Base-by-base conservation (phyloP, 2,888 invertebrate species). In the Caenorhabditis virilis region DNA sequence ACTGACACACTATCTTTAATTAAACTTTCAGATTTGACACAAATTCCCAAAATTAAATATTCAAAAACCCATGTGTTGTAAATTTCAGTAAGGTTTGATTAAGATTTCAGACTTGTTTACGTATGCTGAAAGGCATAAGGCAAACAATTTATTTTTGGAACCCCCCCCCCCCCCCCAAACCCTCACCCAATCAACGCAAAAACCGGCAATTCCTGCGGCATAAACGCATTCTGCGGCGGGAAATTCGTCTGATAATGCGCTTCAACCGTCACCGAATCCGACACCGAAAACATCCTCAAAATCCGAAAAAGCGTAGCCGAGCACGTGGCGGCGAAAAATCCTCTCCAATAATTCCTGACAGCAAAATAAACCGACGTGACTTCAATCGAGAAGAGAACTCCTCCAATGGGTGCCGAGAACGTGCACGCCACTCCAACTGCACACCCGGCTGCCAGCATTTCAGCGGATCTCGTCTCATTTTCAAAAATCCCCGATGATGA, bases 311-410 rank as follows among this genome's bases (percentile, higher is more conserved):
- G 91, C 27, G 95, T 91, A 15, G 97, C 97, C 52, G 95, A 93
- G 85, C 94, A 95, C 26, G 95, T 95, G 0, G 97, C 95, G 0
- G 95, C 91, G 84, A 95, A 97, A 86, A 97, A 97, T 0, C 95
- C 95, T 33, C 95, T 87, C 97, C 97, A 98, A 41, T 98, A 98
- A 84, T 97, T 97, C 54, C 95, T 87, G 0, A 98, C 95, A 7
- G 97, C 95, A 85, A 98, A 98, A 85, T 95, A 97, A 0, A 94
- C 95, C 0, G 95, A 93, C 26, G 97, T 98, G 86, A 97, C 97
- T 88, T 98, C 97, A 78, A 98, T 97, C 77, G 95, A 95, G 86
- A 98, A 97, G 54, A 98, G 87, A 0, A 98, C 97, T 75, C 97
- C 95, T 83, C 95, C 95, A 16, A 95, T 93, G 0, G 95, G 95